phyloP scores from a whole-genome alignment of 2,888 invertebrate genomes.

The Plagodis dolabraria region DNA sequence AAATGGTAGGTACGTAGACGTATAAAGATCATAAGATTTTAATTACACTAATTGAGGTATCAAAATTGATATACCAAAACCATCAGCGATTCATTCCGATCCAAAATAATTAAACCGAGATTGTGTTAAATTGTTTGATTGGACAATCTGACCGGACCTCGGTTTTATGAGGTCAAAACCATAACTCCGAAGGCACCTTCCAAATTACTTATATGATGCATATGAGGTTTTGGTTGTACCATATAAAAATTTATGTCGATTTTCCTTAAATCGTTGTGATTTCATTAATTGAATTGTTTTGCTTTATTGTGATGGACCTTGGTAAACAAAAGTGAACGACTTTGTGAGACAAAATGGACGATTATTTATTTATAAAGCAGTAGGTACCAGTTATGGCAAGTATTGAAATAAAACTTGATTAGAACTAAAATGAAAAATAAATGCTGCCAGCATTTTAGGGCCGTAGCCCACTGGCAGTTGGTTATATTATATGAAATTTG shows the following conservation, averaged over 20 bases:
- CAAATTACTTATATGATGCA: slow-evolving; percentile 36
- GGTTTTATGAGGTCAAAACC: slow-evolving; percentile 54
- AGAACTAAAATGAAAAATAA: too few species aligned
- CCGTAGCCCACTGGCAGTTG: too few species aligned
- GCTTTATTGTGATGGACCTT: slow-evolving; percentile 15
- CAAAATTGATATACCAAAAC: slow-evolving; percentile 26
- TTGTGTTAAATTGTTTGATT: slow-evolving; percentile 59
- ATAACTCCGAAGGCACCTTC: slow-evolving; percentile 55
- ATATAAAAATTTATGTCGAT: slow-evolving; percentile 34
- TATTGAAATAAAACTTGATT: too few species aligned
- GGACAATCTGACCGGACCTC: slow-evolving; percentile 56
- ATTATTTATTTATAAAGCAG: too few species aligned
- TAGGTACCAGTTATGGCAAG: too few species aligned
- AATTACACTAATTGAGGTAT: slow-evolving; percentile 37
- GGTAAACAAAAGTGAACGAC: slow-evolving; percentile 12
- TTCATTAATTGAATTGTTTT: slow-evolving; percentile 15
- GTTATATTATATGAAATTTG: too few species aligned
- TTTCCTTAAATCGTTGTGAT: slow-evolving; percentile 29
- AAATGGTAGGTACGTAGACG: neutral
- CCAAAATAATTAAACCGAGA: slow-evolving; percentile 39
- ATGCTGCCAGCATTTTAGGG: too few species aligned
- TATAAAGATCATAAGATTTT: slow-evolving; percentile 13
- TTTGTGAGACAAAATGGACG: too few species aligned
- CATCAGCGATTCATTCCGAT: slow-evolving; percentile 33
- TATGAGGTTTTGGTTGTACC: slow-evolving; percentile 30